Percentiles rank a stretch among this genome's conserved stretches.
Evolutionary conservation across 1,140 invertebrate species (phyloP).

Genomic region (Medauroidea extradentata): DNA sequence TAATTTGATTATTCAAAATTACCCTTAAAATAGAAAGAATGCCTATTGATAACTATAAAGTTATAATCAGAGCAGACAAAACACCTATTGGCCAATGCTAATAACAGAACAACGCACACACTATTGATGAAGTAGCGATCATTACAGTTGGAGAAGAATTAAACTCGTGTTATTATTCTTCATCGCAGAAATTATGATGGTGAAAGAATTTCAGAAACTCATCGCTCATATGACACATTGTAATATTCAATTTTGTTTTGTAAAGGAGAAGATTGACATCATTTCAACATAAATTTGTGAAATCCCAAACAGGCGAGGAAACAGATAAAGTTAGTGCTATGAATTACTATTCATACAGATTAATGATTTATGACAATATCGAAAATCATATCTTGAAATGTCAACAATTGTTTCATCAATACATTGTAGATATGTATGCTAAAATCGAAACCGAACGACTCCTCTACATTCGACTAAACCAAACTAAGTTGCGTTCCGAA

Average conservation of each 20-base stretch:
- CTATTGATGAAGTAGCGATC: conserved; percentile 28
- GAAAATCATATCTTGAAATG: conserved; percentile 17
- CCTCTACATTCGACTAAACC: conserved; percentile 33
- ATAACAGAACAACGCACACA: conserved; percentile 27
- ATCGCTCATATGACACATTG: conserved; percentile 22
- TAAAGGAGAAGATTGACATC: conserved; percentile 40
- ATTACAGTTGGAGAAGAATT: conserved; percentile 27
- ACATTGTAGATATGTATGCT: conserved; percentile 38
- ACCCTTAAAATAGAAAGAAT: too few species aligned
- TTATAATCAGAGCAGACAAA: conserved; percentile 26
- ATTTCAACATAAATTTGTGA: conserved; percentile 34
- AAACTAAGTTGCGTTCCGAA: conserved; percentile 20
- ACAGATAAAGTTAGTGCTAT: conserved; percentile 34
- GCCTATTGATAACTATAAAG: too few species aligned
- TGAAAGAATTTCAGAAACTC: too few species aligned
- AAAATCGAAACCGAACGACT: conserved; percentile 40
- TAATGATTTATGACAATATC: conserved; percentile 33
- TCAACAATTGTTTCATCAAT: conserved; percentile 33
- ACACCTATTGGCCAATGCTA: conserved; percentile 21
- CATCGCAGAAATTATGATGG: background rate
- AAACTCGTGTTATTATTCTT: conserved; percentile 12
- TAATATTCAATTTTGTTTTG: conserved; percentile 41
- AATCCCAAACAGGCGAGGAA: conserved; percentile 30
- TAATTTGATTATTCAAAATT: too few species aligned
- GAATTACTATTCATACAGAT: conserved; percentile 39